These are phyloP conservation scores for Budorcas taxicolor DNA, from an alignment of 2,113 vertebrate genomes.

Conservation along the genomic window DNA sequence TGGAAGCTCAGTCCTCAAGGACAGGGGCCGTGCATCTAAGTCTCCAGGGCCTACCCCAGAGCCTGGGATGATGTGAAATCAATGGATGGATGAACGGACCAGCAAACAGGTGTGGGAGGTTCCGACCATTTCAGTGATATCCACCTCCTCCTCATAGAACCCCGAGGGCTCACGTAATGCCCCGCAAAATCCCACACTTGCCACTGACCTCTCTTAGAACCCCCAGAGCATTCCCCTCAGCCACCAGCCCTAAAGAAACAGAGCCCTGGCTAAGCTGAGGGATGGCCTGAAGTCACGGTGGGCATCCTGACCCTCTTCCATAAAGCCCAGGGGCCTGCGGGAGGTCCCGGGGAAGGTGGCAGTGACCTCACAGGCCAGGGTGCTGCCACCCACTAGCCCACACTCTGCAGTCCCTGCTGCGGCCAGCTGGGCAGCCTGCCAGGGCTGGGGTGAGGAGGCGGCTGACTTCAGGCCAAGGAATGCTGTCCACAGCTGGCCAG, in stretches of 20 bases:
- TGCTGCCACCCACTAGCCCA: neutral
- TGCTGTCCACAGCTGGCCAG: neutral
- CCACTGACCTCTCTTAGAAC: neutral
- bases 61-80: neutral
- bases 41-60: neutral
- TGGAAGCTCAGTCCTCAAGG: neutral
- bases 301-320: neutral
- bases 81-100: neutral
- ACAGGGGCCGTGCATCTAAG: neutral
- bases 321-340: neutral
- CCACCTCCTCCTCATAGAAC: neutral
- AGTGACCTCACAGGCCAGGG: neutral
- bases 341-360: neutral
- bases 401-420: neutral
- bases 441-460: neutral
- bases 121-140: neutral
- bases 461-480: slow-evolving; percentile 11
- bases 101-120: neutral
- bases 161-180: neutral
- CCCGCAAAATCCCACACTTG: neutral
- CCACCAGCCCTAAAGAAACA: neutral
- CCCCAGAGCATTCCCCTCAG: neutral
- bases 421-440: neutral
- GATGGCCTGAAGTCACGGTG: neutral
- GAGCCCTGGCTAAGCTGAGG: neutral